Evolutionary conservation across 2,888 invertebrate species (phyloP).

Genomic region (Callyntrura guangdongensis): DNA sequence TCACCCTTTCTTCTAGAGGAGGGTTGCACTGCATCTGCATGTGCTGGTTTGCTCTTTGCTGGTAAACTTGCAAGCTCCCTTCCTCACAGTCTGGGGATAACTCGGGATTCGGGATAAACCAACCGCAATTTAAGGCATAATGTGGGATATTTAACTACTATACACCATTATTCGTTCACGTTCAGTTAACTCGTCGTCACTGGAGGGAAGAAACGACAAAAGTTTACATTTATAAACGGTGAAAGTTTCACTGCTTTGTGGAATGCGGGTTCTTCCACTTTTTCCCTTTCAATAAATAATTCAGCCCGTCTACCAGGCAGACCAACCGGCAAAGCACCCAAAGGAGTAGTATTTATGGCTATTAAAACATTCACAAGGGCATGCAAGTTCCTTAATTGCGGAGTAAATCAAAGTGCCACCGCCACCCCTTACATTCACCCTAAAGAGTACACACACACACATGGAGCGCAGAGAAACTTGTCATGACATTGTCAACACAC

Average conservation of each 20-base stretch:
- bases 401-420: slow-evolving; percentile 65
- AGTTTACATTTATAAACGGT: slow-evolving; percentile 28
- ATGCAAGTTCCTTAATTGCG: slow-evolving; percentile 56
- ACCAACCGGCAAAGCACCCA: not conserved
- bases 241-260: not conserved
- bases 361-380: slow-evolving; percentile 59
- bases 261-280: slow-evolving; percentile 1
- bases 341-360: slow-evolving; percentile 38
- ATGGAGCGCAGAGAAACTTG: slow-evolving; percentile 22
- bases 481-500: slow-evolving; percentile 53
- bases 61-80: no score
- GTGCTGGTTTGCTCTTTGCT: not conserved
- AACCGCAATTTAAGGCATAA: not conserved
- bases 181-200: not conserved
- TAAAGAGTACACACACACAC: slow-evolving; percentile 17
- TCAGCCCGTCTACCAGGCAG: not conserved
- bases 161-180: no score
- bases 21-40: not conserved
- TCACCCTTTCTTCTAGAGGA: not conserved
- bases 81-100: no score
- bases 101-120: not conserved
- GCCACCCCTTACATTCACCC: slow-evolving; percentile 5
- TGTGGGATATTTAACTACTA: no score
- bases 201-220: not conserved
- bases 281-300: slow-evolving; percentile 33